Percentiles rank a stretch among this genome's conserved stretches.
phyloP scores from a whole-genome alignment of 2,797 vertebrate genomes.

The Chiloscyllium punctatum region DNA sequence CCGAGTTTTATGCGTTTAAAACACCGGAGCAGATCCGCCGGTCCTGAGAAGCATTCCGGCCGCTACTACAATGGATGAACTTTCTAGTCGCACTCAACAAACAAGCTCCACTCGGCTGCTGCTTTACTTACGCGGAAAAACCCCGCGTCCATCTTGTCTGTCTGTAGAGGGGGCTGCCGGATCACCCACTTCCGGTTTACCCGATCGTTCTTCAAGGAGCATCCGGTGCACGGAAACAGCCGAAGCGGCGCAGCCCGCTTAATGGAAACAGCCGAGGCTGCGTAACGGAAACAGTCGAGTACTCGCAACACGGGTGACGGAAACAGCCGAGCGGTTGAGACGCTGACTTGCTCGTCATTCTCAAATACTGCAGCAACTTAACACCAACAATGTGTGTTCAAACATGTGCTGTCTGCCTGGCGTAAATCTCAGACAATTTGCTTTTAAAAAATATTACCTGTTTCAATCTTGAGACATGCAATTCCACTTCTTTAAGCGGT shows the following conservation, averaged over 20 bases:
- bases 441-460: not conserved
- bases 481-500: no score
- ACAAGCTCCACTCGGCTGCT: not conserved
- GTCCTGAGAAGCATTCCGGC: not conserved
- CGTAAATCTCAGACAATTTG: not conserved
- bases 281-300: not conserved
- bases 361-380: not conserved
- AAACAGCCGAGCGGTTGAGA: not conserved
- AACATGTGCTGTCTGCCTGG: not conserved
- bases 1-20: not conserved
- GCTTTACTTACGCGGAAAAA: conserved; percentile 72
- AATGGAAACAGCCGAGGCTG: not conserved
- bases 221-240: not conserved
- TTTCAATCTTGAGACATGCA: not conserved
- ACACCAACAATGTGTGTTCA: not conserved
- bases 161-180: conserved; percentile 30
- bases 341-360: not conserved
- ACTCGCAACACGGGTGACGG: not conserved
- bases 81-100: not conserved
- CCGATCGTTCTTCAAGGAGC: conserved; percentile 47
- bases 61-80: no score
- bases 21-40: not conserved
- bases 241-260: not conserved
- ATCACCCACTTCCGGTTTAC: conserved; percentile 41
- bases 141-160: conserved; percentile 70